Evolutionary conservation across 2,797 vertebrate genomes (phyloP), one percentile per base, ranked within the genome.

Genomic region (Enteromius mattozi): DNA sequence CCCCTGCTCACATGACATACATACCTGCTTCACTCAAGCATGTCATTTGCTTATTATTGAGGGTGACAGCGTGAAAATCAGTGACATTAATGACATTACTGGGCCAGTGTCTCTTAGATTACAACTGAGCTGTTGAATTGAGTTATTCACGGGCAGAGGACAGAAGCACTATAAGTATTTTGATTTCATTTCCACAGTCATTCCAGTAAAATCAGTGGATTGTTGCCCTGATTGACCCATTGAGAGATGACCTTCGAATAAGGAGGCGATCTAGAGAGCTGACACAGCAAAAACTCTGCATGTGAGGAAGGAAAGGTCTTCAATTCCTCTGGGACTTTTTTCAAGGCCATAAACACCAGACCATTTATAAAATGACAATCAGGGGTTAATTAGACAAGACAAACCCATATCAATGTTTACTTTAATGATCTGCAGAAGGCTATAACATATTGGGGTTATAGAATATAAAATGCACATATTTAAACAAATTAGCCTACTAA

Each of bases 171-270:
- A 27, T 27, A 87, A 47, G 35, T 81, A 72, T 85, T 86, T 85
- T 82, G 81, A 87, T 85, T 87, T 80, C 2, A 69, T 88, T 88
- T 88, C 80, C 83, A 87, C 85, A 86, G 75, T 81, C 70, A 85
- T 79, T 85, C 66, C 17, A 12, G 49, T 76, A 35, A 86, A 84
- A 89, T 88, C 82, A 47, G 81, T 84, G 79, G 45, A 86, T 77
- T 80, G 76, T 77, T 82, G 68, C 75, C 47, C 74, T 78, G 80
- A 88, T 61, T 86, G 86, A 82, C 54, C 81, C 59, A 81, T 85
- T 65, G 21, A 24, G 21, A 24, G 70, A 27, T 78, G 92, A 94
- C 91, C 93, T 93, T 92, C 87, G 80, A 92, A 89, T 89, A 92
- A 88, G 85, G 76, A 88, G 72, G 82, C 80, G 75, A 85, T 74